Evolutionary conservation across 2,113 vertebrate genomes (phyloP), one percentile per base, ranked within the genome.

Genomic region (Corynorhinus townsendii): DNA sequence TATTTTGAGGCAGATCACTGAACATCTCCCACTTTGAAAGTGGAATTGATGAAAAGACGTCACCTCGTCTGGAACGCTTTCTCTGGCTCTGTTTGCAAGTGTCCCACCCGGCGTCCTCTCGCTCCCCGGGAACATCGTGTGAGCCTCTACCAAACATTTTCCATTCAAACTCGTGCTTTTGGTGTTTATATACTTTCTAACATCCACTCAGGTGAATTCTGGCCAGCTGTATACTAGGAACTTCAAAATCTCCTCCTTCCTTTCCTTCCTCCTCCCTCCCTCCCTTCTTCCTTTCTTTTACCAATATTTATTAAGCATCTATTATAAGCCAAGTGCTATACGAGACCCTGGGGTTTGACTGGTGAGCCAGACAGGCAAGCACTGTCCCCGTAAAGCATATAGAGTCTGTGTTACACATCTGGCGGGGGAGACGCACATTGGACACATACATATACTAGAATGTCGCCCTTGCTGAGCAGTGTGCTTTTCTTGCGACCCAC

Each of bases 381-480:
- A 7, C 8, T 0, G 4, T 22, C 9, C 62, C 10, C 45, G 35
- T 0, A 7, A 20, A 72, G 26, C 72, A 3, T 3, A 12, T 2
- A 26, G 33, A 7, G 12, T 20, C 54, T n/a, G 1, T 0, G 2
- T 17, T 20, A 1, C 1, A 4, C 45, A 43, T 24, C 59, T 16
- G 9, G 0, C 1, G 9, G 33, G 26, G 30, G 5, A 56, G 28
- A 38, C n/a, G 35, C 33, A 8, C 1, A 5, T 7, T 22, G n/a
- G 66, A 30, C 56, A 66, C 30, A 28, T 0, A 9, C 2, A 2
- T 2, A 20, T 9, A 28, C 35, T 0, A 30, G 28, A 22, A 16
- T 2, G 3, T 9, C 30, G 4, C 11, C 1, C 0, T 2, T 10
- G 15, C 10, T 10, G 16, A 7, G 7, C 11, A 35, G 33, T 17